phyloP scores from a whole-genome alignment of 1,140 invertebrate genomes.

The Ostrea edulis region DNA sequence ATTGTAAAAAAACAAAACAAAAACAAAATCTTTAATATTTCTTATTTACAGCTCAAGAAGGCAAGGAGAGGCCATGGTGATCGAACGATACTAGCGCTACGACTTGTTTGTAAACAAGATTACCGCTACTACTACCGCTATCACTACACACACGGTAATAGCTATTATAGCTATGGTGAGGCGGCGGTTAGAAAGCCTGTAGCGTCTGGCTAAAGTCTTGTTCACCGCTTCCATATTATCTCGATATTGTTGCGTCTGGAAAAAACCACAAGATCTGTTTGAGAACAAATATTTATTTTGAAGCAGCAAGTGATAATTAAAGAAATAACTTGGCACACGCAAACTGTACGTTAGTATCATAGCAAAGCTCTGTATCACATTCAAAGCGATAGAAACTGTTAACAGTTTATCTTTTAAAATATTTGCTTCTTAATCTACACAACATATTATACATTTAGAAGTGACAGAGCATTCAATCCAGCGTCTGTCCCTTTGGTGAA shows the following conservation, averaged over 20 bases:
- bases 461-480: neutral
- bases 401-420: neutral
- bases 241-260: conserved; percentile 27
- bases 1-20: no score
- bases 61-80: neutral
- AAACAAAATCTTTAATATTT: neutral
- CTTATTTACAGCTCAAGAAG: neutral
- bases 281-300: neutral
- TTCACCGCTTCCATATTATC: conserved; percentile 8
- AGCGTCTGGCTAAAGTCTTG: neutral
- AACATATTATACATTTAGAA: neutral
- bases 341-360: neutral
- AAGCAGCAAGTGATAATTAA: no score
- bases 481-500: neutral
- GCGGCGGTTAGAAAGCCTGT: neutral
- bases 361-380: neutral
- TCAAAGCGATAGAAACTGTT: neutral
- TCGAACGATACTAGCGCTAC: neutral
- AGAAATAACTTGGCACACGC: no score
- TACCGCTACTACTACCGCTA: neutral
- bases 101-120: neutral
- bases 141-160: neutral
- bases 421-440: neutral
- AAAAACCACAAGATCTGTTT: neutral
- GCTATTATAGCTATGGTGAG: neutral